These are phyloP conservation scores for Ophion costatus DNA, from an alignment of 2,888 invertebrate genomes.

Conservation along the genomic window DNA sequence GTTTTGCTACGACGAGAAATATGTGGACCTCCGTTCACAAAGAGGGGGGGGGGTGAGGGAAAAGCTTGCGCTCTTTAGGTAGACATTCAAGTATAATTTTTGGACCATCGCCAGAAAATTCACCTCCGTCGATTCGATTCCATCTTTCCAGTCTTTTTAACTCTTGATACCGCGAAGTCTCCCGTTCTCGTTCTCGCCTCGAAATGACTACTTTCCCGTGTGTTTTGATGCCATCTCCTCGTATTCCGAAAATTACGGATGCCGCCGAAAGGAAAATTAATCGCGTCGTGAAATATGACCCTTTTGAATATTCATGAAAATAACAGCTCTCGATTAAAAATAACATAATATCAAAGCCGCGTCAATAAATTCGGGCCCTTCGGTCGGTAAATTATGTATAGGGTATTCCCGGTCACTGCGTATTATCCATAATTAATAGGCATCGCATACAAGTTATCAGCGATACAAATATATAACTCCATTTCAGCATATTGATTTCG, in stretches of 20 bases:
- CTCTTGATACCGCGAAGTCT: conserved; percentile 71
- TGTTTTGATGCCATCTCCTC: neutral
- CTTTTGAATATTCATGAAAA: neutral
- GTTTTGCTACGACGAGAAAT: conserved; percentile 52
- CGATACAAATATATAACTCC: neutral
- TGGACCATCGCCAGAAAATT: conserved; percentile 60
- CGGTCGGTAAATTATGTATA: neutral
- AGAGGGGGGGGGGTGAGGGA: neutral
- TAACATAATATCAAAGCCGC: neutral
- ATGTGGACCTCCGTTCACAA: conserved; percentile 46
- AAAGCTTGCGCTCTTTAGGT: neutral
- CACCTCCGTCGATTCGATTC: conserved; percentile 50
- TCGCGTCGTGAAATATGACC: neutral
- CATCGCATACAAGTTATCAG: neutral
- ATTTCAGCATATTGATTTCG: neutral
- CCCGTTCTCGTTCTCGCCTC: neutral
- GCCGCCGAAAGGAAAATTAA: neutral
- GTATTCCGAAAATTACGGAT: neutral
- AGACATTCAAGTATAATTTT: conserved; percentile 33
- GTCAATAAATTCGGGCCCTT: too few relatives aligned
- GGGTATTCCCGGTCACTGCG: neutral
- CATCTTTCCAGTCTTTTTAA: conserved; percentile 44
- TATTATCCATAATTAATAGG: neutral
- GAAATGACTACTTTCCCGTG: neutral
- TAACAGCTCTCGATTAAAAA: neutral